Evolutionary conservation across 2,797 vertebrate genomes (phyloP), one percentile per base, ranked within the genome.

Genomic region (Epinephelus coioides): DNA sequence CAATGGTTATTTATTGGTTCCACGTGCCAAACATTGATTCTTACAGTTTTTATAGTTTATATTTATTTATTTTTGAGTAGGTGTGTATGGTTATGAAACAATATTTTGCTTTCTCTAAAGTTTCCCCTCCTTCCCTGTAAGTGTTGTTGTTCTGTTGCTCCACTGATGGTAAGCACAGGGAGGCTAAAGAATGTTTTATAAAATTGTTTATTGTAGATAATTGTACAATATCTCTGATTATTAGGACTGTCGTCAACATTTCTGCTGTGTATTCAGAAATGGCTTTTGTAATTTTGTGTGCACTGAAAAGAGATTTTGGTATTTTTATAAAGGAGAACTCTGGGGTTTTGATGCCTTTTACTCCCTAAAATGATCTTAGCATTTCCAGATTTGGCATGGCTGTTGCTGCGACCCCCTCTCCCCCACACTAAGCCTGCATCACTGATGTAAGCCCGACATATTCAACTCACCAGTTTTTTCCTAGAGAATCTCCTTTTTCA

Each of bases 231-330:
- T 89, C 60, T 91, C 75, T 90, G 86, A 94, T 93, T 90, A 83
- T 80, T 96, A 94, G 91, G 90, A 92, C 92, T 96, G 92, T 88
- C 88, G 91, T 97, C 91, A 89, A 87, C 86, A 89, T 93, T 93
- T 94, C 89, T 86, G 91, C 69, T 70, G 63, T 90, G 88, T 96
- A 88, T 82, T 88, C 95, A 95, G 96, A 97, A 94, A 92, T 92
- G 87, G 88, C 91, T 97, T 98, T 97, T 97, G 86, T 95, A 94
- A 89, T 94, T 94, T 94, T 96, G 91, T 95, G 93, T 93, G 90
- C 94, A 94, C 93, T 95, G 88, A 94, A 89, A 78, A 96, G 95
- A 97, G 95, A 96, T 97, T 97, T 97, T 95, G 93, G 93, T 95
- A 95, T 95, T 95, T 96, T 95, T 95, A 92, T 95, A 95, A 94